phyloP scores from a whole-genome alignment of 2,113 vertebrate species.

The Cynocephalus volans region DNA sequence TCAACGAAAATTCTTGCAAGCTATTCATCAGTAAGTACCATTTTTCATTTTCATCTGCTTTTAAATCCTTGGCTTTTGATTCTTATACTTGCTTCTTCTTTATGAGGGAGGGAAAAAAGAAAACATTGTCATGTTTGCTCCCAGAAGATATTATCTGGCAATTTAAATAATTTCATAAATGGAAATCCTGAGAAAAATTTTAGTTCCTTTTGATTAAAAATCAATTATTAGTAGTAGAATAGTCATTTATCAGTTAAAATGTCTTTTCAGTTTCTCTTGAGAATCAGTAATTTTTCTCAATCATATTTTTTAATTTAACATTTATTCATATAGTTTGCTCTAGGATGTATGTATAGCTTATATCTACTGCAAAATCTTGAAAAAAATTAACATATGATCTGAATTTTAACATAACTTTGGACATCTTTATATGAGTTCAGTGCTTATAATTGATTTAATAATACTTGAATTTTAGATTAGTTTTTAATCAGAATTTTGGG shows the following conservation, averaged over 20 bases:
- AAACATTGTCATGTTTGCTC: background rate
- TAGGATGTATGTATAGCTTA: background rate
- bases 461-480: background rate
- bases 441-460: conserved; percentile 34
- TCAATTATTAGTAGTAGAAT: conserved; percentile 4
- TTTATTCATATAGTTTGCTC: conserved; percentile 11
- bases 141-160: background rate
- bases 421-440: background rate
- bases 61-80: background rate
- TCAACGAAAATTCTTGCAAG: conserved; percentile 99
- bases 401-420: background rate
- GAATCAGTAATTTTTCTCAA: conserved; percentile 22
- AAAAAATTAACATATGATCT: conserved; percentile 13
- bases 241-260: conserved; percentile 20
- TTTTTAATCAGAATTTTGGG: background rate
- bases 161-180: conserved; percentile 36
- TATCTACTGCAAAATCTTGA: background rate
- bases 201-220: conserved; percentile 63
- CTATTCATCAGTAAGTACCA: conserved; percentile 99
- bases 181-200: conserved; percentile 49
- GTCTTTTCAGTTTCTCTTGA: conserved; percentile 51
- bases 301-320: background rate
- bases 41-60: conserved; percentile 69
- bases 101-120: background rate
- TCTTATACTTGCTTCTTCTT: conserved; percentile 44